Percentiles rank a stretch among this genome's conserved stretches.
Evolutionary conservation across 2,888 invertebrate species (phyloP).

Genomic region (Gortyna flavago): DNA sequence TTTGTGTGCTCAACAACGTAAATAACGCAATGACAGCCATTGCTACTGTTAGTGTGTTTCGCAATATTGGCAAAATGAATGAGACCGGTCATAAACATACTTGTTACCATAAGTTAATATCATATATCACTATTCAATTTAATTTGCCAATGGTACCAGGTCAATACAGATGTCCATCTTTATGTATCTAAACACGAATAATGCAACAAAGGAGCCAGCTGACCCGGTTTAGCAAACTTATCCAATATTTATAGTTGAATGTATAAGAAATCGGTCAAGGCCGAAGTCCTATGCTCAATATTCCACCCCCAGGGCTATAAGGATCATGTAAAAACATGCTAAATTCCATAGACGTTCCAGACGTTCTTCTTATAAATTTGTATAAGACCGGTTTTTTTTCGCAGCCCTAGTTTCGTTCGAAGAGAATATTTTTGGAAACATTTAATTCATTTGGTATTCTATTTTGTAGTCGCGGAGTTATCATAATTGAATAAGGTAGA

Average conservation of each 20-base stretch:
- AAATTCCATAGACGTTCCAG: constrained; percentile 45
- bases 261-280: constrained; percentile 64
- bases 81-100: background rate
- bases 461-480: background rate
- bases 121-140: background rate
- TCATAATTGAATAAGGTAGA: constrained; percentile 1
- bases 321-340: constrained; percentile 56
- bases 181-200: constrained; percentile 10
- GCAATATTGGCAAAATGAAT: background rate
- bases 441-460: constrained; percentile 5
- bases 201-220: constrained; percentile 42
- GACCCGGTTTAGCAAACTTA: constrained; percentile 56
- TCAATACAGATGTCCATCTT: background rate
- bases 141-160: background rate
- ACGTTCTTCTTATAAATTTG: constrained; percentile 14
- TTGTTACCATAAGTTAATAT: background rate
- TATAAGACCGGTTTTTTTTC: constrained; percentile 20
- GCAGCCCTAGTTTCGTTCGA: constrained; percentile 13
- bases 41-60: background rate
- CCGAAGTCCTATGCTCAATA: constrained; percentile 41
- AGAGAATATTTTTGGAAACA: constrained; percentile 4
- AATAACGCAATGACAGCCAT: background rate
- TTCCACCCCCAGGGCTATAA: constrained; percentile 40
- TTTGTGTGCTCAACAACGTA: background rate
- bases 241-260: constrained; percentile 65